These are phyloP conservation scores for Hepsetus odoe DNA, from an alignment of 2,113 vertebrate genomes.

Conservation along the genomic window DNA sequence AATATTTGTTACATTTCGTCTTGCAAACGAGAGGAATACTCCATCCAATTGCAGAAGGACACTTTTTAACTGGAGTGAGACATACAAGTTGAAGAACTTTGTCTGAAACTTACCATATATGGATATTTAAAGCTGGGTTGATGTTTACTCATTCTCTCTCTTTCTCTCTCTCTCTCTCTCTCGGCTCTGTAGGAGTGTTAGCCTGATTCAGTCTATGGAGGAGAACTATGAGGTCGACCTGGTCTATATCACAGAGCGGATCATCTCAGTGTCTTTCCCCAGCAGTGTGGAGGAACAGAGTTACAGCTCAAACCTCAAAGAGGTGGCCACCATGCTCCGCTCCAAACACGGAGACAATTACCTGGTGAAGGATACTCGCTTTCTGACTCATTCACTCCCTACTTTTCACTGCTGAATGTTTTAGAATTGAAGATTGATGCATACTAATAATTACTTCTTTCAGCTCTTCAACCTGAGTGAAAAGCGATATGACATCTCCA, in stretches of 20 bases:
- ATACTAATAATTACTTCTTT: background rate
- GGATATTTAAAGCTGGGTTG: conserved; percentile 29
- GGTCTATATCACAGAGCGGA: conserved; percentile 87
- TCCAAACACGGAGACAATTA: conserved; percentile 96
- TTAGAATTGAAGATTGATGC: background rate
- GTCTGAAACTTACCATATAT: conserved; percentile 21
- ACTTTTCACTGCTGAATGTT: background rate
- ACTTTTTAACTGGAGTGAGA: background rate
- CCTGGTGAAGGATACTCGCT: conserved; percentile 75
- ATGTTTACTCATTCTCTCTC: background rate
- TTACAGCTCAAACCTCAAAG: conserved; percentile 87
- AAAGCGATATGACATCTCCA: conserved; percentile 86
- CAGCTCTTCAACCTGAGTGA: conserved; percentile 98
- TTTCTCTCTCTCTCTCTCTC: background rate
- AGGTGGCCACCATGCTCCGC: conserved; percentile 95
- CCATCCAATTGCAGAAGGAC: conserved; percentile 7
- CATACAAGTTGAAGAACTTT: conserved; percentile 7
- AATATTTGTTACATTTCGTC: too few species aligned
- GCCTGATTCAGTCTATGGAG: conserved; percentile 84
- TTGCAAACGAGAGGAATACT: background rate
- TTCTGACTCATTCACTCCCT: background rate
- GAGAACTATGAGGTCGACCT: conserved; percentile 95
- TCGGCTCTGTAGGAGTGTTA: conserved; percentile 76
- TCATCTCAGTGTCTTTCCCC: conserved; percentile 94
- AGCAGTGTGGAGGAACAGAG: conserved; percentile 84